Evolutionary conservation across 2,888 invertebrate species (phyloP).

Genomic region (Trichopoda pennipes): DNA sequence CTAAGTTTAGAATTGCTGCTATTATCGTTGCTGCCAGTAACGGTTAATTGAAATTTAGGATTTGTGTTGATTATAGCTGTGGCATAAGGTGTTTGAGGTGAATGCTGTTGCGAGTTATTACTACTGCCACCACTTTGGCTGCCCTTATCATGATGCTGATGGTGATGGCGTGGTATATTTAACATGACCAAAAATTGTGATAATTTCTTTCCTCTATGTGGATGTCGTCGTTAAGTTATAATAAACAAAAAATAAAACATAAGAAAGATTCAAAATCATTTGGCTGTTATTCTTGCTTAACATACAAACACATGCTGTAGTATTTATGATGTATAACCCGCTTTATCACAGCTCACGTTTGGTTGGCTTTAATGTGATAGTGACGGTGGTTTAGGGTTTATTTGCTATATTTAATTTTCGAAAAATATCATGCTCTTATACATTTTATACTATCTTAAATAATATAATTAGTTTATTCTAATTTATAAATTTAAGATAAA

Average conservation of each 20-base stretch:
- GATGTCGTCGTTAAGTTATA: not conserved
- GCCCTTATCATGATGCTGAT: slow-evolving; percentile 23
- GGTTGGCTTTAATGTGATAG: not conserved
- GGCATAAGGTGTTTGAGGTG: slow-evolving; percentile 54
- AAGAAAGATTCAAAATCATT: slow-evolving; percentile 34
- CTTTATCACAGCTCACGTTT: slow-evolving; percentile 28
- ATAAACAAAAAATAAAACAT: not conserved
- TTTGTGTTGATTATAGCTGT: not conserved
- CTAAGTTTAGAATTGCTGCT: slow-evolving; percentile 35
- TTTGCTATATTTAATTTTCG: too few species aligned
- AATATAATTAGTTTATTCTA: too few species aligned
- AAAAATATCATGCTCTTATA: too few species aligned
- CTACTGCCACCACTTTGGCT: slow-evolving; percentile 55
- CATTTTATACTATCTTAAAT: too few species aligned
- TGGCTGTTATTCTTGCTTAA: not conserved
- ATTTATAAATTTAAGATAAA: too few species aligned
- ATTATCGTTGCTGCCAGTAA: slow-evolving; percentile 18
- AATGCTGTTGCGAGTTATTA: slow-evolving; percentile 64
- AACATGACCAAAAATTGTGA: slow-evolving; percentile 73
- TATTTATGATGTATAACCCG: not conserved
- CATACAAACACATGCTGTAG: not conserved
- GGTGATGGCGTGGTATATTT: slow-evolving; percentile 69
- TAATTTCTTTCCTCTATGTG: slow-evolving; percentile 66
- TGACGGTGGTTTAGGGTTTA: too few species aligned
- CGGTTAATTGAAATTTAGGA: slow-evolving; percentile 28